Evolutionary conservation across 1,140 invertebrate species (phyloP), one percentile per base, ranked within the genome.

Genomic region (Asobara japonica): DNA sequence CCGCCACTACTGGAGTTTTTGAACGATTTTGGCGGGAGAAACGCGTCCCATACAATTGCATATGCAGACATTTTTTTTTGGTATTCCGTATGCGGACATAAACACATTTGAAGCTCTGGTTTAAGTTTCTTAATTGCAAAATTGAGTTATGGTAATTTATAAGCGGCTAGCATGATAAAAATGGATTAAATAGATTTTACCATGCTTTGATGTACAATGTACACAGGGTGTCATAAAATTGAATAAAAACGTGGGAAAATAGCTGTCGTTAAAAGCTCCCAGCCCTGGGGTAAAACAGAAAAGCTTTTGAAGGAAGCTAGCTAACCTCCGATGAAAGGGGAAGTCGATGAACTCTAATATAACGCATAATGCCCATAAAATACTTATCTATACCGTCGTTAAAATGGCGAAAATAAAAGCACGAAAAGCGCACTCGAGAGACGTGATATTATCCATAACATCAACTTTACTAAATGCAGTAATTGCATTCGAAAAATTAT

Each of bases 261-360:
- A 10, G 16, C 6, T n/a, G n/a, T 56, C 18, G 51, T 56, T 56
- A 56, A 22, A 56, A 56, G 51, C 51, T 22, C 51, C n/a, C 11
- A 56, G 51, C 22, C 22, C n/a, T 18, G n/a, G 22, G 25, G 20
- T 27, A 25, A 56, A 56, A 27, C 22, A 56, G 22, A 56, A 56
- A 56, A 27, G 20, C 51, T 56, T 56, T 56, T 56, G 51, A 56
- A 56, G 51, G 51, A 56, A 56, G 18, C 22, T 56, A 56, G 25
- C 51, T 25, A 56, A 56, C 41, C 51, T 56, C 18, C 18, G 16
- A 25, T 13, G 51, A 7, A 6, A 1, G 18, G 8, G 0, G 18
- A 56, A 56, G 51, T 56, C 51, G 51, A 56, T 56, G 51, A 56
- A 56, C 51, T 56, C 51, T 56, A 27, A 56, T 56, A 56, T 20